A percentile compares a stretch with the other conserved stretches of the same genome.
Evolutionary conservation across 2,113 vertebrate species (phyloP).

Genomic region (Acrocephalus arundinaceus): DNA sequence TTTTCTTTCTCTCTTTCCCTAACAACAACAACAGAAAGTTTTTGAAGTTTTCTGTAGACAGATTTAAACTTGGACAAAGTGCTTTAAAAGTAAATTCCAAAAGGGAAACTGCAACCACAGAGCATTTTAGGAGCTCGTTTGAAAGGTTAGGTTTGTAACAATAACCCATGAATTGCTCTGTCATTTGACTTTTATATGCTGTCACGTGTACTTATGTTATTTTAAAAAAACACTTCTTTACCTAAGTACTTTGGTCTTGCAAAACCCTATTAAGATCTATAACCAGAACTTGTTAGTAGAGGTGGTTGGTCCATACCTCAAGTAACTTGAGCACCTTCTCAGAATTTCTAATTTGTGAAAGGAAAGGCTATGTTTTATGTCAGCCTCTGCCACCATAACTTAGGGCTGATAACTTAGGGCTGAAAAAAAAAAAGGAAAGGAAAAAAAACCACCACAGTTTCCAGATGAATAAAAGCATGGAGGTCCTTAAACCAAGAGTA

Average conservation of each 20-base stretch:
- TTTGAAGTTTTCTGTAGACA: constrained; percentile 6
- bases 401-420: neutral
- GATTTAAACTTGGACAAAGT: neutral
- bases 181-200: constrained; percentile 36
- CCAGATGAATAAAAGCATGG: neutral
- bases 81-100: constrained; percentile 25
- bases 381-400: neutral
- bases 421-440: neutral
- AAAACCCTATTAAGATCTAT: constrained; percentile 11
- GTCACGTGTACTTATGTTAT: neutral
- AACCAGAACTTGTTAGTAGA: neutral
- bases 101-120: neutral
- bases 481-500: neutral
- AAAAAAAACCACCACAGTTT: neutral
- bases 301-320: neutral
- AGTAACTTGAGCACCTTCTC: neutral
- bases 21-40: neutral
- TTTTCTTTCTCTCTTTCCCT: neutral
- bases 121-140: neutral
- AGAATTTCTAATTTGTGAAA: neutral
- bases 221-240: constrained; percentile 21
- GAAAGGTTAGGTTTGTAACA: constrained; percentile 38
- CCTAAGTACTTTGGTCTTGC: constrained; percentile 8
- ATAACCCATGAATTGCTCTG: constrained; percentile 8
- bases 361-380: neutral